Percentiles rank a stretch among this genome's conserved stretches.
These are phyloP conservation scores for Gnathochromis pfefferi DNA, from an alignment of 2,113 vertebrate species.

Conservation along the genomic window DNA sequence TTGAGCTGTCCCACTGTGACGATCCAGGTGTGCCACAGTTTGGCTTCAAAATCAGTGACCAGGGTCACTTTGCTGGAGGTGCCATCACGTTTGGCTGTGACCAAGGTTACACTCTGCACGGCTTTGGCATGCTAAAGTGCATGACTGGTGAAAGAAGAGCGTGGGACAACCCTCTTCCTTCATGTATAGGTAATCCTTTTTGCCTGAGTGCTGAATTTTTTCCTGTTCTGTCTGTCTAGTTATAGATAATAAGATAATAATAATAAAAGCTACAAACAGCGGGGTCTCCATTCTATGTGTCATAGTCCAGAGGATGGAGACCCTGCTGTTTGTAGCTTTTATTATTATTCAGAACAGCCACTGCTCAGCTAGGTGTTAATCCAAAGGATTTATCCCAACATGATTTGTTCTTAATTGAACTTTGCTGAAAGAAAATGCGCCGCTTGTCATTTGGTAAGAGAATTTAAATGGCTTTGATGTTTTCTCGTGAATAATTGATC, in stretches of 20 bases:
- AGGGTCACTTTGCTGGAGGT: conserved; percentile 94
- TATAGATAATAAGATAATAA: neutral
- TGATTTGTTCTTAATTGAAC: conserved; percentile 42
- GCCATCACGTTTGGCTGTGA: conserved; percentile 90
- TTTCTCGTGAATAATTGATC: conserved; percentile 35
- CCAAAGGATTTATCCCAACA: conserved; percentile 31
- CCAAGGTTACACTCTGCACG: conserved; percentile 90
- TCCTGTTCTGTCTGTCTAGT: neutral
- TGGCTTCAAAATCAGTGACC: conserved; percentile 93
- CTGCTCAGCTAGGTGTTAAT: conserved; percentile 35
- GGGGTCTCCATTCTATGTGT: neutral
- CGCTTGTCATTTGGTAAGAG: conserved; percentile 13
- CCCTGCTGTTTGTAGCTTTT: neutral
- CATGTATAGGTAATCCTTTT: conserved; percentile 83
- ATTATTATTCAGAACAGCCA: conserved; percentile 11
- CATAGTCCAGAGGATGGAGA: neutral
- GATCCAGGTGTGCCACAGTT: conserved; percentile 95
- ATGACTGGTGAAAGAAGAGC: conserved; percentile 95
- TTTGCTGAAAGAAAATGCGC: conserved; percentile 5
- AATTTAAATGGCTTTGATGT: conserved; percentile 16
- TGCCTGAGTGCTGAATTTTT: neutral
- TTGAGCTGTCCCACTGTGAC: conserved; percentile 95
- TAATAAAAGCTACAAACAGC: neutral
- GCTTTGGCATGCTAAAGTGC: conserved; percentile 85
- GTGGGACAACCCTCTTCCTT: conserved; percentile 90